Base-by-base conservation (phyloP, 2,797 vertebrate genomes). In the Pipistrellus kuhlii region DNA sequence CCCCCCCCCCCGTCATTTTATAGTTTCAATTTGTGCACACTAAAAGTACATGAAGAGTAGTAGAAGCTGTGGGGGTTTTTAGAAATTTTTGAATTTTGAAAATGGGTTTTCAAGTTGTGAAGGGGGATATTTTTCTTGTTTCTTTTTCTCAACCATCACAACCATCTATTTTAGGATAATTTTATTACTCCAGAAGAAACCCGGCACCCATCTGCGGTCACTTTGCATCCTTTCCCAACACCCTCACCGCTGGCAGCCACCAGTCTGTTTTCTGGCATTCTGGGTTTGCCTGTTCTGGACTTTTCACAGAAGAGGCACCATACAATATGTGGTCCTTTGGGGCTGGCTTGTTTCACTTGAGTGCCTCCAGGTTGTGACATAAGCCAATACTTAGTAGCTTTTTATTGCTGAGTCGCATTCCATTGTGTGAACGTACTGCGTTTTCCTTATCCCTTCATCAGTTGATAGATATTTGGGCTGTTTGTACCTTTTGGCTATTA, bases 81-180 rank as follows among this genome's bases (percentile, higher is more conserved):
- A 91, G 75, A 84, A 59, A 57, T n/a, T 27, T 87, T 76, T 44
- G 20, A 89, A 78, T 64, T 46, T 91, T 89, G 64, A 69, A 94
- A 83, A 17, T 48, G 21, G 6, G 25, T 90, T 30, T 84, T 93
- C 55, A n/a, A n/a, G 81, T 92, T 71, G 48, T 76, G 59, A 38
- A 18, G 46, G 23, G 38, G 80, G 23, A 10, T 59, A 13, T 91
- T 87, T 32, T 57, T 30, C 14, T 9, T 78, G 6, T 78, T 92
- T 80, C 68, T 77, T 78, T 53, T 69, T 8, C n/a, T 44, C 73
- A 88, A 8, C 25, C 13, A 32, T 88, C 11, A 92, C 73, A 48
- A 78, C 25, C 59, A 0, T 59, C 38, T 48, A 12, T 71, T 85
- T 76, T 66, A 9, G 78, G 38, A 41, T 93, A 53, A 69, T 75